Base-by-base conservation (phyloP, 2,113 vertebrate species). In the Ceyx cyanopectus region DNA sequence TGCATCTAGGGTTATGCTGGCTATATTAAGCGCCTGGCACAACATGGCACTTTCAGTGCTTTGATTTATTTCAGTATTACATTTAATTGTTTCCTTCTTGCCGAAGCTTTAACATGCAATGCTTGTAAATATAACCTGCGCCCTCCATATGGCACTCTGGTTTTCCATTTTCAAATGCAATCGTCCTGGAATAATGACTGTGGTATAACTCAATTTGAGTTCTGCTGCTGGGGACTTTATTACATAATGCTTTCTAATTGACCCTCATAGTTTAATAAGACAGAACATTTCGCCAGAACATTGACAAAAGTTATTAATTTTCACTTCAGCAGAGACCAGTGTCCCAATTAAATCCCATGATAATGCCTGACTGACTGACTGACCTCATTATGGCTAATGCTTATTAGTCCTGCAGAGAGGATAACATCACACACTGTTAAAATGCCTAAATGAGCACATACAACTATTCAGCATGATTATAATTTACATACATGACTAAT, bases 291-390 rank as follows among this genome's bases (percentile, higher is more conserved):
- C 98, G 80, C 98, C 98, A 99, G 98, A 98, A 99, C 98, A 99
- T 99, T 98, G 98, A 99, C 98, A 99, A 98, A 99, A 99, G 98
- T 99, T 99, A 99, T 99, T 99, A 98, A 99, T 99, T 99, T 99
- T 99, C 99, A 99, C 98, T 99, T 99, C 98, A 99, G 99, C 98
- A 98, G 98, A 99, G 98, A 98, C 98, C 98, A 98, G 98, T 98
- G 98, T 99, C 99, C 99, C 99, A 99, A 99, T 99, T 99, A 99
- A 98, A 99, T 99, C 99, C 99, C 98, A 98, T 97, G 98, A 98
- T 98, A 98, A 98, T 98, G 98, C 98, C 98, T 98, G 98, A 98
- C 98, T 98, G 98, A 98, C 98, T 98, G 96, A 98, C 98, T 99
- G 99, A 99, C 98, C 97, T 98, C 98, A 99, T 99, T 99, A 99